Evolutionary conservation across 2,888 invertebrate species (phyloP), one percentile per base, ranked within the genome.

Genomic region (Hydrotaea diabolus): DNA sequence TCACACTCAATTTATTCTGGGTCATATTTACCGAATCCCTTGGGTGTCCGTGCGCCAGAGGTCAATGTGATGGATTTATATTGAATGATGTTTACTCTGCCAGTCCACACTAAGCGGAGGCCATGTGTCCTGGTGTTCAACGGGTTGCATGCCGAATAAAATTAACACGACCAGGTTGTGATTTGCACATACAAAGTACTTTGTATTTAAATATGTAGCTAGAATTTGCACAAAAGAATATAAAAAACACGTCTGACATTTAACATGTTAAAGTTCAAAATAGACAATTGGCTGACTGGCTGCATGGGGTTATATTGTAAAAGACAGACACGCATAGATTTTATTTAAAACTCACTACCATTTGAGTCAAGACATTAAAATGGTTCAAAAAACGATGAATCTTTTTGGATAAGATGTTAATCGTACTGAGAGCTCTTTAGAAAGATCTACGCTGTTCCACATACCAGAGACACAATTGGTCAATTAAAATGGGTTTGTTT

Each of bases 91-190:
- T 59, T 59, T 59, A 23, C 59, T 26, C 26, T 57, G 5, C 8
- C 8, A 17, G 57, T 11, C 57, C 9, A 21, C 13, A 8, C 36
- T 17, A 31, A 31, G 3, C 39, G 39, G 39, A 36, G 36, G 64
- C 31, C 64, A 17, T 31, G 64, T 36, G 9, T 17, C 11, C 64
- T 64, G 64, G 64, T 64, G 64, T 64, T 64, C 36, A 64, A 31
- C 36, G 8, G 1, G n/a, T 64, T n/a, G 64, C 64, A 64, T 64
- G 64, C 9, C 31, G 17, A 64, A 64, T 9, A 36, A 36, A 64
- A 17, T 64, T 64, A 8, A 8, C 36, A 36, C 64, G 36, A 17
- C 8, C 77, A 90, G 5, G 36, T 17, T n/a, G 17, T 8, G 36
- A 64, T 17, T 64, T 64, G 9, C n/a, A 49, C n/a, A n/a, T 49